Conservation (phyloP, 1,140 invertebrate species). For the Microvelia longipes region DNA sequence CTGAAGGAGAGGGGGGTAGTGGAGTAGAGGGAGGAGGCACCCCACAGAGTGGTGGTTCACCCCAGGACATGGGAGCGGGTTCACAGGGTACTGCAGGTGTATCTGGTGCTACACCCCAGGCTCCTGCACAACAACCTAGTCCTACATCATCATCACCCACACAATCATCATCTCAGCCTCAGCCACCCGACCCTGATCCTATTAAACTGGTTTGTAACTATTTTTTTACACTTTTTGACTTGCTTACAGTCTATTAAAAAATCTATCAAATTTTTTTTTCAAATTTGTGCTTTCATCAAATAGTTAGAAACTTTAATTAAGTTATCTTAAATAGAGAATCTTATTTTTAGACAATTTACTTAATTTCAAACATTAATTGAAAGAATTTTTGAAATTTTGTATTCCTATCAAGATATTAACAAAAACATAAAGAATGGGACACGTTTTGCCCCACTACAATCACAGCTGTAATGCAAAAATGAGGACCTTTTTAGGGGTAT, state of each 20-base stretch:
- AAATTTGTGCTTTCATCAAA: not conserved
- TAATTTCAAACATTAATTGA: no score
- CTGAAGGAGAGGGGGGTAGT: constrained; percentile 12
- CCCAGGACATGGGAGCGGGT: constrained; percentile 18
- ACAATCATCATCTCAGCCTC: not conserved
- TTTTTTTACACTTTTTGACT: not conserved
- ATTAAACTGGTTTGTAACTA: not conserved
- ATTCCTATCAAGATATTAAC: no score
- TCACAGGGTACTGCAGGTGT: constrained; percentile 20
- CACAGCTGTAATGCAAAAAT: no score
- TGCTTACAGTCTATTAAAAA: not conserved
- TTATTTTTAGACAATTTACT: no score
- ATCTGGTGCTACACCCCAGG: not conserved
- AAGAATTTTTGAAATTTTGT: no score
- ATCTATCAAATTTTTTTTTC: not conserved
- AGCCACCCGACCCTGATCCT: not conserved
- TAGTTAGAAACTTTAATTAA: not conserved
- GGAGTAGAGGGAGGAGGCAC: constrained; percentile 9
- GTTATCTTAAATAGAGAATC: not conserved
- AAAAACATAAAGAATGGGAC: no score
- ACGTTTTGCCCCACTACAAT: no score
- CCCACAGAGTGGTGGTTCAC: not conserved
- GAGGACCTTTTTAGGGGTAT: not conserved
- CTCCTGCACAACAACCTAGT: not conserved
- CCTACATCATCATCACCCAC: not conserved